Evolutionary conservation across 2,797 vertebrate species (phyloP).

Genomic region (Megalops cyprinoides): DNA sequence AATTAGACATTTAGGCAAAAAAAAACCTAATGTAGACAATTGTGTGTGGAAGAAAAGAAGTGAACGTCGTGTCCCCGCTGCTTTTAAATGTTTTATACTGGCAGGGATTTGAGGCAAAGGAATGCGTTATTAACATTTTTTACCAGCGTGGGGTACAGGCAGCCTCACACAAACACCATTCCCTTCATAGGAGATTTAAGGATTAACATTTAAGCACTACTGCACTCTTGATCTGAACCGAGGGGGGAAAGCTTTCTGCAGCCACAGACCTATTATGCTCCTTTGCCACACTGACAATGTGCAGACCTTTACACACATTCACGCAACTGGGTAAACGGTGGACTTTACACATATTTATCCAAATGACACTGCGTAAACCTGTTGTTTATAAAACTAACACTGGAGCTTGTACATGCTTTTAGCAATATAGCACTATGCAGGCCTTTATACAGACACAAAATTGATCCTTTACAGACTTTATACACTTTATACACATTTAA

Average conservation of each 20-base stretch:
- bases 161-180: constrained; percentile 58
- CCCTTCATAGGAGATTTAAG: constrained; percentile 46
- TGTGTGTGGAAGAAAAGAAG: neutral
- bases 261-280: neutral
- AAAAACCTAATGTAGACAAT: neutral
- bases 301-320: neutral
- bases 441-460: no score
- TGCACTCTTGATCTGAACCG: constrained; percentile 59
- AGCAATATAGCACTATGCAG: no score
- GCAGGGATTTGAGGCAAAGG: constrained; percentile 1
- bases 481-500: no score
- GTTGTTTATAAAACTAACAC: no score
- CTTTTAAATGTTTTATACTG: constrained; percentile 1
- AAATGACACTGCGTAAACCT: no score
- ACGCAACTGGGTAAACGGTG: neutral
- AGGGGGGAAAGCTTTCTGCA: constrained; percentile 10
- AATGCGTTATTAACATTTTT: constrained; percentile 27
- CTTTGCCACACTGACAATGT: no score
- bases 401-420: no score
- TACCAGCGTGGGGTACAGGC: constrained; percentile 23
- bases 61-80: neutral
- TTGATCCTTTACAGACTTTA: no score
- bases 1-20: neutral
- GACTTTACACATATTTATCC: neutral
- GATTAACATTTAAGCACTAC: constrained; percentile 64